Base-by-base conservation (phyloP, 2,113 vertebrate species). In the Phasianus colchicus region DNA sequence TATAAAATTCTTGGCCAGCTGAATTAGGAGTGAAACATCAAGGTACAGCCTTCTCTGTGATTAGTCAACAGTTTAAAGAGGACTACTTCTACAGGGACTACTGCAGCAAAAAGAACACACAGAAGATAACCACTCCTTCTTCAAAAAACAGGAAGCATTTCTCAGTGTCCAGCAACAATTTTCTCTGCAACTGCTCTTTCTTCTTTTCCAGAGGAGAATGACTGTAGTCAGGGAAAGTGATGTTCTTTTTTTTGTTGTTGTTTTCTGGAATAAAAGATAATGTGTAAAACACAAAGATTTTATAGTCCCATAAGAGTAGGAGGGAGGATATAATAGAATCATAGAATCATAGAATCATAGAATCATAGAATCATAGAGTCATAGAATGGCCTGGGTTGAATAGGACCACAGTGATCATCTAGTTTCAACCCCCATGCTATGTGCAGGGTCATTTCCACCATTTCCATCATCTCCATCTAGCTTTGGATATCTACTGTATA, bases 401-500 rank as follows among this genome's bases (percentile, higher is more conserved):
- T 16, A 43, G 42, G 42, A 43, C 15, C 42, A 43, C 42, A 43
- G 16, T 8, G 15, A 43, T 43, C 42, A 43, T 43, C 42, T 43
- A 43, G 42, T 43, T 43, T 43, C 42, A 43, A 43, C 15, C 14
- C 42, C 42, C 42, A 15, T 43, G 42, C 42, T 43, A 16, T 16
- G 42, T 43, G 42, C 42, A 43, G 15, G 42, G 7, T 43, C 42
- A 43, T 43, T 43, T 43, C 42, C 15, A 43, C 42, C 15, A 43
- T 43, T 43, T 43, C 42, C 42, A 43, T 43, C 0, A 0, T 67
- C 83, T 77, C 38, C 34, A 22, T 17, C 12, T 40, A 32, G 2
- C 6, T 84, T 6, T 84, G 45, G 3, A 11, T 32, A 12, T 67
- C 47, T 21, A 1, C 48, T 34, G 19, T 38, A 7, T 18, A 73